Percentiles rank a stretch among this genome's conserved stretches.
Conservation (phyloP, 2,888 invertebrate genomes). For the Catocala nupta region DNA sequence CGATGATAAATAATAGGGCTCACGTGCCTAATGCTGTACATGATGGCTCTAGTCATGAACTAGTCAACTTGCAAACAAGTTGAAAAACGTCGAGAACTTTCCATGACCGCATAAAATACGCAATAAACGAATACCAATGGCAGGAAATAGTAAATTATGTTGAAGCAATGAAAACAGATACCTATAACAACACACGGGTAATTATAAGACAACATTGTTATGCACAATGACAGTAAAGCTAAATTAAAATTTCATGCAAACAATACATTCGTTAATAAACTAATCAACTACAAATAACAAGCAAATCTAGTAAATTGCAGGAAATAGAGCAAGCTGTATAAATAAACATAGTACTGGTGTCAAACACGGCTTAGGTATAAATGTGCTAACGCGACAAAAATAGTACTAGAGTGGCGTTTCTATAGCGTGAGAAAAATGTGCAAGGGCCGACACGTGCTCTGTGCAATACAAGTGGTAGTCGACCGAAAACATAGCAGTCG, state of each 20-base stretch:
- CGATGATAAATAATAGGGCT: background rate
- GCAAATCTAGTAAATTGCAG: slow-evolving; percentile 15
- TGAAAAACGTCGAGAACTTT: background rate
- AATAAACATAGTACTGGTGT: slow-evolving; percentile 14
- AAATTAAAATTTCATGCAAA: slow-evolving; percentile 23
- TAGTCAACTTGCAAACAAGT: background rate
- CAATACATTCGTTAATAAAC: slow-evolving; percentile 15
- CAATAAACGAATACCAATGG: slow-evolving; percentile 41
- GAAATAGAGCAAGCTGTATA: slow-evolving; percentile 16
- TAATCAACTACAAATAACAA: slow-evolving; percentile 20
- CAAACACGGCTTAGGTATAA: slow-evolving; percentile 20
- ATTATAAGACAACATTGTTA: slow-evolving; percentile 23
- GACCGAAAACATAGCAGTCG: slow-evolving; percentile 3
- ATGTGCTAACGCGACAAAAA: slow-evolving; percentile 25
- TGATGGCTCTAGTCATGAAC: background rate
- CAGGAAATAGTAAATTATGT: slow-evolving; percentile 43
- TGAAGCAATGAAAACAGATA: slow-evolving; percentile 35
- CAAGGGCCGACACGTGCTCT: slow-evolving; percentile 45
- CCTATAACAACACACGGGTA: slow-evolving; percentile 29
- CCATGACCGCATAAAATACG: slow-evolving; percentile 6
- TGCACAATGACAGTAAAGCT: slow-evolving; percentile 6
- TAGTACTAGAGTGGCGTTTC: slow-evolving; percentile 28
- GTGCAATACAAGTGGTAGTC: slow-evolving; percentile 16
- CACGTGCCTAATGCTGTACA: background rate
- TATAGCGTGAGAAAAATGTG: slow-evolving; percentile 35